Evolutionary conservation across 2,113 vertebrate genomes (phyloP), one percentile per base, ranked within the genome.

Genomic region (Parus major): DNA sequence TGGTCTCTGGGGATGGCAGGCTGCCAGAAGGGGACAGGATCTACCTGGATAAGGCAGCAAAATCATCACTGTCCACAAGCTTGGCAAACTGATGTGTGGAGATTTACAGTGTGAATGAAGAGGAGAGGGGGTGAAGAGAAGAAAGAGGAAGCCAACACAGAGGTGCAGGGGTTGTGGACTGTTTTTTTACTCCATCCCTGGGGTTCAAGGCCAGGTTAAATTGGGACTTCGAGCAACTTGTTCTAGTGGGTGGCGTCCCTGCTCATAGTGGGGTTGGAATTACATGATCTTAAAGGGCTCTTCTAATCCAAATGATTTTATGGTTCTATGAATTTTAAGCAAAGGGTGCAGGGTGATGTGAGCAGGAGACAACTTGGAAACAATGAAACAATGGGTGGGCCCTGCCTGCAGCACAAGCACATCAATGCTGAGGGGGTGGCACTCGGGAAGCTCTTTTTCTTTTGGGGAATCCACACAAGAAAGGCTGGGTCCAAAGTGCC

Each of bases 401-500:
- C 17, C 59, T 23, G 5, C 28, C 35, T n/a, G 57, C 53, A 60
- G 47, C 5, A 2, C 25, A 13, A 7, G 10, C 28, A 15, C 16
- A 4, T 27, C 21, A 1, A 0, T 28, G 28, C n/a, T 27, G 42
- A 33, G n/a, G 8, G 8, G 5, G 6, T n/a, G 15, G 33, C 39
- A 11, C 22, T 3, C 0, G 0, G 16, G 18, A 70, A 33, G n/a
- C 10, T 68, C 35, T n/a, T n/a, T n/a, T n/a, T n/a, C 8, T 23
- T 42, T n/a, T 23, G 14, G 63, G 39, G 27, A 41, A 27, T 22
- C 28, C 6, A 47, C 25, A 19, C 41, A 55, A 27, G 29, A 25
- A 68, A 19, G 41, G 24, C 61, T 61, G 55, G 14, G 29, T 55
- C 16, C 25, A 5, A 55, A 6, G 1, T 41, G 20, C 20, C 50